Evolutionary conservation across 2,113 vertebrate species (phyloP).

Genomic region (Sorex araneus): DNA sequence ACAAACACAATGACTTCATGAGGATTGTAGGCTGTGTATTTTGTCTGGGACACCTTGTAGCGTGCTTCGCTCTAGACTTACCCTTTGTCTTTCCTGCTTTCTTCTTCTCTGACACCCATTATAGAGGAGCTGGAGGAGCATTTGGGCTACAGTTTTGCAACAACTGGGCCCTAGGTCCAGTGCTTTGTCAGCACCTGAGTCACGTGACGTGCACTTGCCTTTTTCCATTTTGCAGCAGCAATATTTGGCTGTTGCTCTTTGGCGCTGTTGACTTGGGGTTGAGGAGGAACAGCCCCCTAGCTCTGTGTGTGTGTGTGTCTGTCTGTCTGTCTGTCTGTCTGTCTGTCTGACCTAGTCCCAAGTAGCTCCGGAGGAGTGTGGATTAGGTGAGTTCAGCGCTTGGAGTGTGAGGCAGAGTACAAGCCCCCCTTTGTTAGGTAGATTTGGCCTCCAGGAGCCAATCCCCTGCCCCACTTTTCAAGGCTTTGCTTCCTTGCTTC

Average conservation of each 20-base stretch:
- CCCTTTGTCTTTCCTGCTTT: background rate
- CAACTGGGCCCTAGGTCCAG: background rate
- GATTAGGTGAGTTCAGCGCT: constrained; percentile 46
- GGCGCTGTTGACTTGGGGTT: background rate
- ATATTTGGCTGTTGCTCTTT: constrained; percentile 9
- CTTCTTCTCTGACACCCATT: constrained; percentile 27
- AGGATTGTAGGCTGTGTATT: background rate
- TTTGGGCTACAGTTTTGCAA: background rate
- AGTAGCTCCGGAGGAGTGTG: background rate
- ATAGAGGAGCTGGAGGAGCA: background rate
- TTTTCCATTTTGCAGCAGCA: constrained; percentile 52
- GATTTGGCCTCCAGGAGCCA: background rate
- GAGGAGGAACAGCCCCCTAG: constrained; percentile 37
- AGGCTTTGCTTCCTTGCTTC: constrained; percentile 57
- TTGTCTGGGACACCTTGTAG: constrained; percentile 72
- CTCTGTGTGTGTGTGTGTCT: background rate
- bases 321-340: too few relatives aligned
- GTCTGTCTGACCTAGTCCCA: background rate
- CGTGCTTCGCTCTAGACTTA: constrained; percentile 73
- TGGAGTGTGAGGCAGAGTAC: background rate
- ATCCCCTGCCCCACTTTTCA: background rate
- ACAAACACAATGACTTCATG: constrained; percentile 50
- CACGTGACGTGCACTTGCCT: background rate
- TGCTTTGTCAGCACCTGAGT: background rate
- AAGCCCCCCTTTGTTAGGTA: constrained; percentile 53